Conservation (phyloP, 1,140 invertebrate genomes). For the Archegozetes longisetosus region DNA sequence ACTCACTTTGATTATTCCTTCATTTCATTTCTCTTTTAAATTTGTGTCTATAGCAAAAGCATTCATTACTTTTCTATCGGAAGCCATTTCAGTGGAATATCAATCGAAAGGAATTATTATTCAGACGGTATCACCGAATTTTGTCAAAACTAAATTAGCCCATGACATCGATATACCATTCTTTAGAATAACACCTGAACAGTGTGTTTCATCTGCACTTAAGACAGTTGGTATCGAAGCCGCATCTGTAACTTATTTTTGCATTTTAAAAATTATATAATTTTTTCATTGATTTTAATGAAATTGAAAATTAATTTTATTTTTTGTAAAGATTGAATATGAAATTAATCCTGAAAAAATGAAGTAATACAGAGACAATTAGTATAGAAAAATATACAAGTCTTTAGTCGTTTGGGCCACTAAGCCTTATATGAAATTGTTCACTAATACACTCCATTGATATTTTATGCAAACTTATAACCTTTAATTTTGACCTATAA, state of each 20-base stretch:
- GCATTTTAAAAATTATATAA: constrained; percentile 48
- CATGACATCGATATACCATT: background rate
- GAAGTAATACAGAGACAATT: no score
- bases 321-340: background rate
- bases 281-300: constrained; percentile 7
- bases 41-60: background rate
- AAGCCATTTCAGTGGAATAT: background rate
- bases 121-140: constrained; percentile 1
- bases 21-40: background rate
- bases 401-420: no score
- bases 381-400: no score
- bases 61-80: background rate
- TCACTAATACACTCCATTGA: no score
- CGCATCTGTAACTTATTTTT: constrained; percentile 56
- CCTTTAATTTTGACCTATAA: no score
- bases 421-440: no score
- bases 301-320: constrained; percentile 2
- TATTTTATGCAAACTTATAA: no score
- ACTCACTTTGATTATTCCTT: no score
- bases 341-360: no score
- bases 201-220: constrained; percentile 48
- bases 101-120: background rate
- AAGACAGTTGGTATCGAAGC: constrained; percentile 53
- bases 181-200: constrained; percentile 39
- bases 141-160: background rate